phyloP scores from a whole-genome alignment of 2,797 vertebrate genomes.

The Hypotaenidia okinawae region DNA sequence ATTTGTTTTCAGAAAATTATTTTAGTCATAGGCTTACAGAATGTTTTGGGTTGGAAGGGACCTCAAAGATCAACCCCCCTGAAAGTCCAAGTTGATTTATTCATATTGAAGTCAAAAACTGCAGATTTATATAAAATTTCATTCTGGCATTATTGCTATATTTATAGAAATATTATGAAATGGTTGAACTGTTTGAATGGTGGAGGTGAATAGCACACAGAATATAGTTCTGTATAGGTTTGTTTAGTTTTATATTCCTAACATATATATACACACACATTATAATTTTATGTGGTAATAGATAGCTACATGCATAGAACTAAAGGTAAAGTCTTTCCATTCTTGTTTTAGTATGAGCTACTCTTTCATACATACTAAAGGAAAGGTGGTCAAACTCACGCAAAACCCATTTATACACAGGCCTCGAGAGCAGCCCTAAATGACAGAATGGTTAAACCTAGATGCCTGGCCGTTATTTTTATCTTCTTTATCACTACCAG shows the following conservation, averaged over 20 bases:
- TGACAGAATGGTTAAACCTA: neutral
- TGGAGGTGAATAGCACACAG: neutral
- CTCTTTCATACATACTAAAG: neutral
- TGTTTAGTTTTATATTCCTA: neutral
- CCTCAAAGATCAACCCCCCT: no score
- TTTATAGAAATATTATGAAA: conserved; percentile 17
- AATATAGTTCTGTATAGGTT: neutral
- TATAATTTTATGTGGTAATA: neutral
- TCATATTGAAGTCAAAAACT: neutral
- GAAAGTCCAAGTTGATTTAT: neutral
- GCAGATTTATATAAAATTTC: neutral
- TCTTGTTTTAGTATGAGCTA: neutral
- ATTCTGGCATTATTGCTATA: neutral
- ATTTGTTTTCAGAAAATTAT: conserved; percentile 1
- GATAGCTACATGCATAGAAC: neutral
- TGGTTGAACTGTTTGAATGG: neutral
- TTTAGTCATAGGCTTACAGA: neutral
- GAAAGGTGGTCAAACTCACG: neutral
- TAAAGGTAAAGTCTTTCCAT: neutral
- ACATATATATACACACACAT: neutral
- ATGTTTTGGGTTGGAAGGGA: no score
- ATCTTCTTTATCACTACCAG: conserved; percentile 24
- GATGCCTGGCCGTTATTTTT: neutral
- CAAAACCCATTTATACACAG: neutral
- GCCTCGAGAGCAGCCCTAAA: neutral